These are phyloP conservation scores for Pocillopora grandis DNA, from an alignment of 92 coral and sea anemone species.

Conservation along the genomic window DNA sequence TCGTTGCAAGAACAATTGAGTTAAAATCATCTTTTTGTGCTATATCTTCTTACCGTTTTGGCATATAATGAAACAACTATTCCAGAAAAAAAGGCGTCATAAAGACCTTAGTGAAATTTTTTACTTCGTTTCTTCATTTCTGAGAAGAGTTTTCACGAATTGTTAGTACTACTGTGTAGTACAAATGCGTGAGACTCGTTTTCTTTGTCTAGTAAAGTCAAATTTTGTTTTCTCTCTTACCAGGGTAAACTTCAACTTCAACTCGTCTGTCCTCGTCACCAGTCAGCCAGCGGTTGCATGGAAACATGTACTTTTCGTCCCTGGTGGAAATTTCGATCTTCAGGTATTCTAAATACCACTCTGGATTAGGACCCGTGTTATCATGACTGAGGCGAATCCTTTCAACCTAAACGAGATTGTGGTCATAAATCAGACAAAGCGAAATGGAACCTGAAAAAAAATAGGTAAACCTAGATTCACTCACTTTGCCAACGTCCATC, in stretches of 20 bases:
- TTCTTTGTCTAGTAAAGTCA: neutral
- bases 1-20: too few relatives aligned
- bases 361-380: conserved; percentile 81
- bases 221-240: conserved; percentile 28
- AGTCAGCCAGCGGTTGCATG: conserved; percentile 87
- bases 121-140: too few relatives aligned
- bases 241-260: conserved; percentile 84
- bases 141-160: too few relatives aligned
- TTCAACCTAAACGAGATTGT: conserved; percentile 54
- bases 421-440: neutral
- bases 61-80: too few relatives aligned
- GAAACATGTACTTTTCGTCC: conserved; percentile 69
- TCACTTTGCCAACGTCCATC: conserved; percentile 95
- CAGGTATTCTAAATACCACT: conserved; percentile 92
- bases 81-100: too few relatives aligned
- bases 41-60: too few relatives aligned
- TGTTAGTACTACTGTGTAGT: neutral
- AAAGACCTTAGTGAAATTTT: too few relatives aligned
- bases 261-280: conserved; percentile 79
- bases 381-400: conserved; percentile 90
- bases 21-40: too few relatives aligned
- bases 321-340: conserved; percentile 63
- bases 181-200: neutral
- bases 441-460: neutral
- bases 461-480: neutral